Percentiles rank a stretch among this genome's conserved stretches.
Evolutionary conservation across 2,888 invertebrate species (phyloP).

Genomic region (Nephrotoma guestfalica): DNA sequence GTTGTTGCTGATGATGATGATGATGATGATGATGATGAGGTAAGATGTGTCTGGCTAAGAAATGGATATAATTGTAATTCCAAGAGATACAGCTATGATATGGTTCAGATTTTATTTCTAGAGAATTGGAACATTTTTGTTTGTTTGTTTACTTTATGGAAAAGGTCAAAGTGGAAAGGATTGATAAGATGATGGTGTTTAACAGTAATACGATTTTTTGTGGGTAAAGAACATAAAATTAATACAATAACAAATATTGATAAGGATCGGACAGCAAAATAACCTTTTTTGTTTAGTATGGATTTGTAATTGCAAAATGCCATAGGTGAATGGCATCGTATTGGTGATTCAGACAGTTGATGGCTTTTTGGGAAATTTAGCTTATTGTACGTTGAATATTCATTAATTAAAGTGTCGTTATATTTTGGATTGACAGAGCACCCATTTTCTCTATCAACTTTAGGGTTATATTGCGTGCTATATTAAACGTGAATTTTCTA

Average conservation of each 20-base stretch:
- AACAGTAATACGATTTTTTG: neutral
- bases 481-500: no score
- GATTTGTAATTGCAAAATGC: neutral
- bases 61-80: neutral
- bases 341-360: neutral
- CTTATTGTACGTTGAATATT: neutral
- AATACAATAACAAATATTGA: neutral
- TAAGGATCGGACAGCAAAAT: neutral
- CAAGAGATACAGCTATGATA: neutral
- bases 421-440: neutral
- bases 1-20: neutral
- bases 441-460: no score
- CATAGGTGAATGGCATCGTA: neutral
- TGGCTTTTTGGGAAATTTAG: neutral
- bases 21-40: neutral
- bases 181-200: neutral
- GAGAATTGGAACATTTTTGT: neutral
- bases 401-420: neutral
- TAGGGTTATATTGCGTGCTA: no score
- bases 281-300: neutral
- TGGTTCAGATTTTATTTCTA: neutral
- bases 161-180: neutral
- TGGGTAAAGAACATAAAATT: neutral
- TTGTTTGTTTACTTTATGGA: neutral
- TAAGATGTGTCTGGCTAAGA: neutral